Percentiles rank a stretch among this genome's conserved stretches.
Conservation (phyloP, 2,888 invertebrate genomes). For the Villa cingulata region DNA sequence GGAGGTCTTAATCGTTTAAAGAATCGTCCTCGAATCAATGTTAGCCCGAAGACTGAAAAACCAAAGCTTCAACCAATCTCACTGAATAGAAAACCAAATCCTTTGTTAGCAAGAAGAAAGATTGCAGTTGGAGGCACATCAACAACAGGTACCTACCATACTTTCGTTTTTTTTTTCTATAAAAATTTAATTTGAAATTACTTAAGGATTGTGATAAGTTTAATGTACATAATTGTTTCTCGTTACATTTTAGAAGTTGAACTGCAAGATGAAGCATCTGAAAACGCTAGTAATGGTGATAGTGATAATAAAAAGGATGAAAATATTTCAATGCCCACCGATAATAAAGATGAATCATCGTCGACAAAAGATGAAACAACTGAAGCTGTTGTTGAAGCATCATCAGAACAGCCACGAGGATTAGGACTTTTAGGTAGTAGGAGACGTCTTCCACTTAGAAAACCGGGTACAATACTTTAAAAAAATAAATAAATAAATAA, state of each 20-base stretch:
- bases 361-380: slow-evolving; percentile 37
- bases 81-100: slow-evolving; percentile 30
- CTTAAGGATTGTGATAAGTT: too few species aligned
- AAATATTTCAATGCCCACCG: slow-evolving; percentile 27
- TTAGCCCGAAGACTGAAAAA: slow-evolving; percentile 31
- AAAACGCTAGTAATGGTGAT: slow-evolving; percentile 13
- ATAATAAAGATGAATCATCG: slow-evolving; percentile 29
- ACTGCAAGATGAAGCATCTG: slow-evolving; percentile 17
- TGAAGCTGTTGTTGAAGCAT: slow-evolving; percentile 35
- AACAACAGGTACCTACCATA: slow-evolving; percentile 26
- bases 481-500: slow-evolving; percentile 1
- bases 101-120: slow-evolving; percentile 31
- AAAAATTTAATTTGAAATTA: background rate
- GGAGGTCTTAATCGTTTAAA: slow-evolving; percentile 31
- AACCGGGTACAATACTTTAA: slow-evolving; percentile 41
- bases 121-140: slow-evolving; percentile 21
- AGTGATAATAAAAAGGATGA: slow-evolving; percentile 20
- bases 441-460: slow-evolving; percentile 47
- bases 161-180: background rate
- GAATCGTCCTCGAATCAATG: slow-evolving; percentile 32
- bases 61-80: slow-evolving; percentile 21
- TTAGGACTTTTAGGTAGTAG: slow-evolving; percentile 56
- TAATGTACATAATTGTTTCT: slow-evolving; percentile 6
- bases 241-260: slow-evolving; percentile 14
- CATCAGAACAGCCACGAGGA: slow-evolving; percentile 47